These are phyloP conservation scores for Phragmatobia fuliginosa DNA, from an alignment of 2,888 invertebrate genomes.

Conservation along the genomic window DNA sequence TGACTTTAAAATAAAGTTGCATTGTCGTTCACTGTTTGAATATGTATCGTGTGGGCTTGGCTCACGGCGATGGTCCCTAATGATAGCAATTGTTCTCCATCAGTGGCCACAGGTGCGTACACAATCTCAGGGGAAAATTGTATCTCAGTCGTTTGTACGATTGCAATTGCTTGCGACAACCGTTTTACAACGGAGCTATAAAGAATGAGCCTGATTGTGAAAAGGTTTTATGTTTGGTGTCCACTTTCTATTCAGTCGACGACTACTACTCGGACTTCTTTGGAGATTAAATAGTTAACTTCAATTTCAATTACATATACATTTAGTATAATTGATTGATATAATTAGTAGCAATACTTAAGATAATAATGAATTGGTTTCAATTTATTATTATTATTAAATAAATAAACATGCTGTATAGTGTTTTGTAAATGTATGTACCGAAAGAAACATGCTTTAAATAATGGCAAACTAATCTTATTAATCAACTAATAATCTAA, in stretches of 20 bases:
- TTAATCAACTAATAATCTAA: too few relatives aligned
- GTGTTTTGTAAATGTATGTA: background rate
- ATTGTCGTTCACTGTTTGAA: conserved; percentile 83
- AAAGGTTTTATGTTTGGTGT: conserved; percentile 37
- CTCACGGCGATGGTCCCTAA: conserved; percentile 74
- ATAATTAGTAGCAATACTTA: background rate
- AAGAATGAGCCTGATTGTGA: conserved; percentile 33
- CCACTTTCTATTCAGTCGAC: conserved; percentile 34
- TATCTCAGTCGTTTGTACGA: conserved; percentile 34
- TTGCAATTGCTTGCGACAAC: conserved; percentile 40
- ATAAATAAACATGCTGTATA: background rate
- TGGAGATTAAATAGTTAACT: conserved; percentile 12
- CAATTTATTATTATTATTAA: too few relatives aligned
- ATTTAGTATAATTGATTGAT: too few relatives aligned
- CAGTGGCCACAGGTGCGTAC: conserved; percentile 80
- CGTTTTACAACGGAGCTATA: conserved; percentile 35
- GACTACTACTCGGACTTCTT: conserved; percentile 12
- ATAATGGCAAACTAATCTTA: too few relatives aligned
- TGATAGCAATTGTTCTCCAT: conserved; percentile 84
- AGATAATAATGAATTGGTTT: background rate
- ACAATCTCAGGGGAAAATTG: conserved; percentile 52
- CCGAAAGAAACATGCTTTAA: too few relatives aligned
- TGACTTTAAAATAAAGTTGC: conserved; percentile 81
- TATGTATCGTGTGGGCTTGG: conserved; percentile 80
- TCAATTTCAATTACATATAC: background rate